Conservation (phyloP, 2,113 vertebrate species). For the Stigmatopora argus region DNA sequence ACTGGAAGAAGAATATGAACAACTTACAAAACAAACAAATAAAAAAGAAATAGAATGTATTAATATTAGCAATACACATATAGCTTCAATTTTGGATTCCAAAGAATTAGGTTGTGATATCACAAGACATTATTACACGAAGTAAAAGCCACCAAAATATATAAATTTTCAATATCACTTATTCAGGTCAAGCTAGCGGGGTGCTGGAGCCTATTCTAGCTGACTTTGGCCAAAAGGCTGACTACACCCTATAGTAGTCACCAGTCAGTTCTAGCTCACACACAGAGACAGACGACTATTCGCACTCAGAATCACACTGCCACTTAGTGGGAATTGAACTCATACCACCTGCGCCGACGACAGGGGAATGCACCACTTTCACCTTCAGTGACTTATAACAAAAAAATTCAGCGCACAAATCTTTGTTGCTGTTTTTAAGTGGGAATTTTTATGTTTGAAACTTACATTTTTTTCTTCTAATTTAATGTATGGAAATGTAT, state of each 20-base stretch:
- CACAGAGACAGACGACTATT: too few species aligned
- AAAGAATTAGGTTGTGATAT: constrained; percentile 23
- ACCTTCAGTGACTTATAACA: constrained; percentile 28
- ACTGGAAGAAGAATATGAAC: neutral
- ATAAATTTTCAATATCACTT: neutral
- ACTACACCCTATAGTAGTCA: too few species aligned
- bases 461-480: constrained; percentile 47
- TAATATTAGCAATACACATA: neutral
- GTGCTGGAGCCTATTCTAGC: too few species aligned
- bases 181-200: too few species aligned
- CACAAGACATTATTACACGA: constrained; percentile 38
- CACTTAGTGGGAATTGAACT: too few species aligned
- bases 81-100: neutral
- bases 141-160: constrained; percentile 51
- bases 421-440: constrained; percentile 48
- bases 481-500: constrained; percentile 63
- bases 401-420: constrained; percentile 47
- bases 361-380: too few species aligned
- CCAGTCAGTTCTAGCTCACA: too few species aligned
- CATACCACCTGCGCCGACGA: too few species aligned
- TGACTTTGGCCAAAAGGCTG: too few species aligned
- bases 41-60: neutral
- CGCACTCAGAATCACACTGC: too few species aligned
- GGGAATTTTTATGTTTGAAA: constrained; percentile 42
- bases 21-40: neutral